Conservation (phyloP, 2,797 vertebrate genomes). For the Telmatherina bonti region DNA sequence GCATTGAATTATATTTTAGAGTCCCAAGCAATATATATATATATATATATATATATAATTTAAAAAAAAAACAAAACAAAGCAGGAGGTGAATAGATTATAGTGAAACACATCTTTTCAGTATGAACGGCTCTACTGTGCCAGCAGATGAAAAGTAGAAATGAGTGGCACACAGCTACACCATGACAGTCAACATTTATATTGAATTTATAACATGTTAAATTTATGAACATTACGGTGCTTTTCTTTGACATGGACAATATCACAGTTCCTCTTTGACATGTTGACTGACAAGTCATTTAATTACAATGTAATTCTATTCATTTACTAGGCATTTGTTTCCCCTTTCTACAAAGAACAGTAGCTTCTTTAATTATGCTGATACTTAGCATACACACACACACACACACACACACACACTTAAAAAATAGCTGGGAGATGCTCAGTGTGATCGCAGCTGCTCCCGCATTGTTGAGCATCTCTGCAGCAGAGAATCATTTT, state of each 20-base stretch:
- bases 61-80: not conserved
- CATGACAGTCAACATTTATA: not conserved
- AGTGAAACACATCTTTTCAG: not conserved
- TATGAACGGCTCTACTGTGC: not conserved
- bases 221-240: no score
- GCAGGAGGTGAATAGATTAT: not conserved
- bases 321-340: not conserved
- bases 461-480: constrained; percentile 35
- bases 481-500: constrained; percentile 33
- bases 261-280: constrained; percentile 9
- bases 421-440: constrained; percentile 10
- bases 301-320: constrained; percentile 4
- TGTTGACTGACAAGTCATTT: constrained; percentile 21
- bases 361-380: constrained; percentile 7
- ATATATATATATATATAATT: no score
- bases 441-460: constrained; percentile 44
- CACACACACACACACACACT: constrained; percentile 17
- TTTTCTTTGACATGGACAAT: constrained; percentile 21
- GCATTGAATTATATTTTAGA: no score
- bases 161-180: not conserved
- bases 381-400: no score
- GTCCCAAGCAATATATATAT: no score
- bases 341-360: not conserved
- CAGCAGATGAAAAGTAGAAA: no score
- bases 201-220: not conserved